These are phyloP conservation scores for Aythya baeri DNA, from an alignment of 2,113 vertebrate species.

Conservation along the genomic window DNA sequence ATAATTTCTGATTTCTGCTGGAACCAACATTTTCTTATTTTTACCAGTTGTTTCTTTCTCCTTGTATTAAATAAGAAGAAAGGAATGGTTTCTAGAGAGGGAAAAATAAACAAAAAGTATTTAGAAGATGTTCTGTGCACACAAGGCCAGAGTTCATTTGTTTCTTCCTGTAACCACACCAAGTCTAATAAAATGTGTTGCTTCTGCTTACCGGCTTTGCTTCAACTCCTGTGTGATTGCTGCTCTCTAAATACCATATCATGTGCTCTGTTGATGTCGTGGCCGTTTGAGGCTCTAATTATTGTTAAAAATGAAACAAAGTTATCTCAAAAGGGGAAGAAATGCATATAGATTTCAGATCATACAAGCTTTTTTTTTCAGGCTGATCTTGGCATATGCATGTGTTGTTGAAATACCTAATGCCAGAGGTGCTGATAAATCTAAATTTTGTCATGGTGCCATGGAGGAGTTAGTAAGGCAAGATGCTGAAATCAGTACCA, in stretches of 20 bases:
- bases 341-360: not conserved
- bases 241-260: not conserved
- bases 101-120: not conserved
- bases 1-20: not conserved
- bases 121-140: not conserved
- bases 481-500: slow-evolving; percentile 25
- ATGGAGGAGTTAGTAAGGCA: fast-evolving
- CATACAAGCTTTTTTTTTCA: not conserved
- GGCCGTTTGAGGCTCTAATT: not conserved
- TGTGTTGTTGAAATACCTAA: not conserved
- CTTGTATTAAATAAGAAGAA: not conserved
- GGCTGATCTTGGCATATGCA: not conserved
- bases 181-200: not conserved
- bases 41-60: not conserved
- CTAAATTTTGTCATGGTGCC: not conserved
- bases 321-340: not conserved
- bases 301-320: not conserved
- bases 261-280: not conserved
- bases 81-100: not conserved
- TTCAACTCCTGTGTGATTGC: not conserved
- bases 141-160: not conserved
- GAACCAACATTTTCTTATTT: not conserved
- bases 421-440: not conserved
- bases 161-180: not conserved
- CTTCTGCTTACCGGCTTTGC: not conserved